Base-by-base conservation (phyloP, 2,797 vertebrate genomes). In the Esox masquinongy region DNA sequence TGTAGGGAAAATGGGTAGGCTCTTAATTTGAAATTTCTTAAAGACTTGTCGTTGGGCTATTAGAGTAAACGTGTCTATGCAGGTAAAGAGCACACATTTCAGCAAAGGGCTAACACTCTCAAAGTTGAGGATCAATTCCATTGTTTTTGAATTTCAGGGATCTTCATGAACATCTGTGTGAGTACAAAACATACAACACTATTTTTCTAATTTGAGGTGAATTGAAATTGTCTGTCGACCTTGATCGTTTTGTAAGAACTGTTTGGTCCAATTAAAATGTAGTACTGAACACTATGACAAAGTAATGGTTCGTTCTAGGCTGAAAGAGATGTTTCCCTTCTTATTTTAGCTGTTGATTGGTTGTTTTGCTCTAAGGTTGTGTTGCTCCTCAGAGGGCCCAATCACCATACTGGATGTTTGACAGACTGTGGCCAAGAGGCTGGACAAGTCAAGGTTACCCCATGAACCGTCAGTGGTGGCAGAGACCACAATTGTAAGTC, bases 31-130 rank as follows among this genome's bases (percentile, higher is more conserved):
- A 17, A 16, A 50, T 50, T 50, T 16, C 16, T 15, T 16, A 1
- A 53, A 17, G 51, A 53, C 19, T 53, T 53, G 51, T 17, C 14
- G 9, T 49, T 15, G 8, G 47, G 47, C 8, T 49, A 49, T 63
- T 74, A 64, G 34, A n/a, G 22, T 9, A 74, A 43, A 63, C 8
- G 12, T 63, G 53, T 51, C 68, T 34, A 9, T 74, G n/a, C 85
- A 84, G 85, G 85, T 78, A 86, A 81, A 83, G 84, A 83, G 78
- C 77, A 34, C 77, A 76, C 26, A 69, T 73, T 74, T 66, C 66
- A 24, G 3, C 26, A 66, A 14, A 16, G 14, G 49, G 16, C 49
- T 4, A 50, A 26, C 22, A 77, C 80, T 56, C 34, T 72, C 22
- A 16, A 56, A 29, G 29, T 43, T 63, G 19, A 59, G 39, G 68